Percentiles rank a stretch among this genome's conserved stretches.
Conservation (phyloP, 2,113 vertebrate genomes). For the Pelecanoides urinatrix region DNA sequence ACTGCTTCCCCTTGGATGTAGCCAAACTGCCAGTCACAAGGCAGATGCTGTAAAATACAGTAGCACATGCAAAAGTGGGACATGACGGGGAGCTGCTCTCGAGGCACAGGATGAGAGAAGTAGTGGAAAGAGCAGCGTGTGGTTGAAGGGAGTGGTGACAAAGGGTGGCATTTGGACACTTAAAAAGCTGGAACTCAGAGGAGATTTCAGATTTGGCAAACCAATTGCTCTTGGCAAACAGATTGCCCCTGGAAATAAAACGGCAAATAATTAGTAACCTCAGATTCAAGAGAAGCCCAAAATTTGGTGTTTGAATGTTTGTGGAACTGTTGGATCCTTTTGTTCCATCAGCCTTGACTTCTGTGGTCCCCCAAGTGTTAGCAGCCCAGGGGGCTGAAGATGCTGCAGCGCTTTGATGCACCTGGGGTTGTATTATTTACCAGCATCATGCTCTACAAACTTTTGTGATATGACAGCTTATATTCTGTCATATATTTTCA, state of each 20-base stretch:
- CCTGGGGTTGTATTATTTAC: background rate
- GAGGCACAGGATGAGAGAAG: background rate
- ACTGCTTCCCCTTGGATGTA: background rate
- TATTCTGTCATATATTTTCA: background rate
- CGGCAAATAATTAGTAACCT: background rate
- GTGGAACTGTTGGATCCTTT: background rate
- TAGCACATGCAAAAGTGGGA: background rate
- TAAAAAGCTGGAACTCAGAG: background rate
- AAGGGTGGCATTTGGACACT: background rate
- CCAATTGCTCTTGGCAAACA: background rate
- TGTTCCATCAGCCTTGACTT: background rate
- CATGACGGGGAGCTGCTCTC: background rate
- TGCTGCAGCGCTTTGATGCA: background rate
- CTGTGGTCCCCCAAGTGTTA: background rate
- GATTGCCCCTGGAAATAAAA: background rate
- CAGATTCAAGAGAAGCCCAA: background rate
- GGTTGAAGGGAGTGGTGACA: background rate
- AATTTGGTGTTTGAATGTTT: background rate
- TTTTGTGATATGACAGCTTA: background rate
- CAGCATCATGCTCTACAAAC: background rate
- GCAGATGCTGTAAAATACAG: background rate
- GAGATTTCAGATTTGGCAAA: background rate
- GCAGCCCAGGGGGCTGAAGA: background rate
- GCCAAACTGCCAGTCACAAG: background rate
- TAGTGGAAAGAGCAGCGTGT: background rate